Evolutionary conservation across 2,113 vertebrate genomes (phyloP).

Genomic region (Corapipo altera): DNA sequence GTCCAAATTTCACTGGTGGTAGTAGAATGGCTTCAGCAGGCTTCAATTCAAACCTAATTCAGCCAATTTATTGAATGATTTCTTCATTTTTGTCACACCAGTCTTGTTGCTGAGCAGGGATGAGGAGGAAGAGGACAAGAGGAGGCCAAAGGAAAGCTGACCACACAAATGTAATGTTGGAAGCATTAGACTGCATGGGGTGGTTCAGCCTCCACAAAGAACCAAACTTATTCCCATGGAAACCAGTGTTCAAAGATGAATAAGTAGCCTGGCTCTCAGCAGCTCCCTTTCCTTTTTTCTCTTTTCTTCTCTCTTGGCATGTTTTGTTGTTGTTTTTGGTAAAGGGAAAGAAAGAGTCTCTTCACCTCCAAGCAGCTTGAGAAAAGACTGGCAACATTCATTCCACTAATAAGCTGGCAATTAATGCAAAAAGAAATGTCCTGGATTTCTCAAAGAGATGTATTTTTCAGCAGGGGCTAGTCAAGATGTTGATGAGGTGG

Average conservation of each 20-base stretch:
- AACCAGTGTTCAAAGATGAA: constrained; percentile 64
- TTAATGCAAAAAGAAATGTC: constrained; percentile 50
- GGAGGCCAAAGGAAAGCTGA: constrained; percentile 58
- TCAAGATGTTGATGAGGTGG: constrained; percentile 39
- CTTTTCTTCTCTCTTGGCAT: constrained; percentile 59
- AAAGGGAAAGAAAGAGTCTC: constrained; percentile 38
- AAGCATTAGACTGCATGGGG: constrained; percentile 34
- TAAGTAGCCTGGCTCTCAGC: constrained; percentile 51
- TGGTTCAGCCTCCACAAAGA: constrained; percentile 61
- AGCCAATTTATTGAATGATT: constrained; percentile 34
- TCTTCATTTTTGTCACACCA: constrained; percentile 38
- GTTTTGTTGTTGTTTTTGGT: constrained; percentile 67
- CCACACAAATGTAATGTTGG: constrained; percentile 62
- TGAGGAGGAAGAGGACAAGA: not conserved
- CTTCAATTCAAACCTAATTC: constrained; percentile 43
- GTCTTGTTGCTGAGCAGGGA: constrained; percentile 41
- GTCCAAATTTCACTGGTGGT: not conserved
- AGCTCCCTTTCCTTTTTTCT: constrained; percentile 66
- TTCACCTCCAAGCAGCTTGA: constrained; percentile 19
- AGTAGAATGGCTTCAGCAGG: constrained; percentile 3
- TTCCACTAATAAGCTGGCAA: constrained; percentile 60
- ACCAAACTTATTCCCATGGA: constrained; percentile 74
- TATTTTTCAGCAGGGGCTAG: constrained; percentile 35
- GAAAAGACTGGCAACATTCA: constrained; percentile 46
- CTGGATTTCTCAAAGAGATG: constrained; percentile 35